Evolutionary conservation across 2,113 vertebrate species (phyloP).

Genomic region (Phalacrocorax carbo): DNA sequence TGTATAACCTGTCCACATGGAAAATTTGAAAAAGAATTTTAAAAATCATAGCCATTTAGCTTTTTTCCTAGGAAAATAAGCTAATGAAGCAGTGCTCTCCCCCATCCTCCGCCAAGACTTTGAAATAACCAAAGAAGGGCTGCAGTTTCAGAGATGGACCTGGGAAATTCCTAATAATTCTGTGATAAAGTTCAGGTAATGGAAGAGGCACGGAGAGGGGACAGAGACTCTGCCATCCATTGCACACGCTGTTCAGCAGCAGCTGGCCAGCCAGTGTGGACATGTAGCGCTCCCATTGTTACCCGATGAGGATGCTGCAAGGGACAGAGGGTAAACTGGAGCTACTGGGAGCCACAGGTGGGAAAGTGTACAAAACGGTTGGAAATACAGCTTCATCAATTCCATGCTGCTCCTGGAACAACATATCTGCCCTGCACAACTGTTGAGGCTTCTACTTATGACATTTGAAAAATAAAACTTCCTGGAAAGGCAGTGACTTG

Average conservation of each 20-base stretch:
- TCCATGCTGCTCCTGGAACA: not conserved
- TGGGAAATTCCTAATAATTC: not conserved
- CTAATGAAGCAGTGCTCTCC: not conserved
- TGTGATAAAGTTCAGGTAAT: not conserved
- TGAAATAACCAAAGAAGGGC: not conserved
- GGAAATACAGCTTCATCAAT: not conserved
- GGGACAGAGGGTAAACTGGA: not conserved
- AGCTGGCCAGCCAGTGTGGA: not conserved
- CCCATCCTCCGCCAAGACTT: not conserved
- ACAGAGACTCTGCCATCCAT: not conserved
- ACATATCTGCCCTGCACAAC: not conserved
- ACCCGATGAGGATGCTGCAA: not conserved
- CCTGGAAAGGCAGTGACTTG: not conserved
- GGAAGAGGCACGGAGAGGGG: not conserved
- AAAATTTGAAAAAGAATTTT: not conserved
- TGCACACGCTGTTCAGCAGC: fast-evolving
- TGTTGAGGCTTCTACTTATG: not conserved
- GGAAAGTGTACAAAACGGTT: not conserved
- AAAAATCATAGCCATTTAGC: not conserved
- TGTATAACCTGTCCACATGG: not conserved
- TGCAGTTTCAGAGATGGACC: not conserved
- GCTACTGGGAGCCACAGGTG: not conserved
- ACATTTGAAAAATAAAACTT: not conserved
- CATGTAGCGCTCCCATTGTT: fast-evolving
- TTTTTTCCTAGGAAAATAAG: not conserved